Percentiles rank a stretch among this genome's conserved stretches.
Evolutionary conservation across 2,113 vertebrate species (phyloP).

Genomic region (Camelus dromedarius): DNA sequence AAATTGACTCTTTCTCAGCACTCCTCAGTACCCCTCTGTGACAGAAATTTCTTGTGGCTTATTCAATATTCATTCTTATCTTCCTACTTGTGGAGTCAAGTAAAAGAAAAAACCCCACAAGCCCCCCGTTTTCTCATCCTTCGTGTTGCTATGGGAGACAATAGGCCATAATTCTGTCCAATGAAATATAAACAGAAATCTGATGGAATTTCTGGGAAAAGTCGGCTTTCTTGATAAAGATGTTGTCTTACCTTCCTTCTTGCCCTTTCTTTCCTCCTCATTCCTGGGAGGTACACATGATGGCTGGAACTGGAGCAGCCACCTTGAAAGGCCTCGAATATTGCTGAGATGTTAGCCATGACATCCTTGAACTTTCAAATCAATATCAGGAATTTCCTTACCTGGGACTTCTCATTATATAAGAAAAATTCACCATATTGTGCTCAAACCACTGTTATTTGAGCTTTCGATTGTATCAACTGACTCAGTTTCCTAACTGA

Average conservation of each 20-base stretch:
- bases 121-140: neutral
- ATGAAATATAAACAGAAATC: neutral
- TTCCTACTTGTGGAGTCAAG: neutral
- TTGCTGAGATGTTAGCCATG: neutral
- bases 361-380: neutral
- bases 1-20: neutral
- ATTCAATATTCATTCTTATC: neutral
- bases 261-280: neutral
- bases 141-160: neutral
- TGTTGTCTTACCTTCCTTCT: neutral
- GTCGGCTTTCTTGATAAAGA: neutral
- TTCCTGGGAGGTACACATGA: neutral
- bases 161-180: neutral
- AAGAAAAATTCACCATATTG: neutral
- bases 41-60: neutral
- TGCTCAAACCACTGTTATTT: neutral
- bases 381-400: neutral
- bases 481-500: neutral
- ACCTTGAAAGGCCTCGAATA: neutral
- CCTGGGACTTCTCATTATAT: neutral
- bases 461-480: neutral
- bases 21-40: neutral
- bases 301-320: neutral
- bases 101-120: neutral
- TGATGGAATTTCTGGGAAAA: neutral